A percentile compares a stretch with the other conserved stretches of the same genome.
Evolutionary conservation across 37 sponge, comb jelly and placozoan species (phyloP).

Genomic region (Tethya wilhelma): DNA sequence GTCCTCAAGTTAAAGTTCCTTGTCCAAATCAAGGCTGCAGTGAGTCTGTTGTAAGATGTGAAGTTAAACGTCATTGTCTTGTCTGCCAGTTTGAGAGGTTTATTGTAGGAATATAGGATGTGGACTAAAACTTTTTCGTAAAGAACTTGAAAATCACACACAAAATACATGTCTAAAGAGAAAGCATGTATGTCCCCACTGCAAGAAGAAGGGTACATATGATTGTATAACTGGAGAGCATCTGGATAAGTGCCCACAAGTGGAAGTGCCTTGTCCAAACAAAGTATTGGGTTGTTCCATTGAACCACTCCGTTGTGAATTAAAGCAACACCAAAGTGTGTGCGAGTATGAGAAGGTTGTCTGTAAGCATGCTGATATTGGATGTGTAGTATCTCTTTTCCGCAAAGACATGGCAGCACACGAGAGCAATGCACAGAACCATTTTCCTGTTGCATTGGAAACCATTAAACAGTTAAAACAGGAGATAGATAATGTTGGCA

Average conservation of each 20-base stretch:
- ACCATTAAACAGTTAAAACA: not conserved
- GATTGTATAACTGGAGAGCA: slow-evolving; percentile 14
- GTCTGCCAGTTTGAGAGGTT: slow-evolving; percentile 13
- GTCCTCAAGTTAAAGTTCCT: slow-evolving; percentile 5
- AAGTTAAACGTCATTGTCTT: slow-evolving; percentile 2
- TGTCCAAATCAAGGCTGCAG: slow-evolving; percentile 28
- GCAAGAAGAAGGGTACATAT: slow-evolving; percentile 17
- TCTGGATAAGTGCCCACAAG: slow-evolving; percentile 12
- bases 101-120: slow-evolving; percentile 20
- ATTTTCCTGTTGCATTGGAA: slow-evolving; percentile 15
- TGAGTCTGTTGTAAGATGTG: not conserved
- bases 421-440: slow-evolving; percentile 3
- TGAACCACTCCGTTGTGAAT: not conserved
- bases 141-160: slow-evolving; percentile 27
- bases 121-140: not conserved
- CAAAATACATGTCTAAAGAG: slow-evolving; percentile 12
- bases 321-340: not conserved
- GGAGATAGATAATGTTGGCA: not conserved
- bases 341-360: slow-evolving; percentile 19
- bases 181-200: slow-evolving; percentile 44
- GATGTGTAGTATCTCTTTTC: slow-evolving; percentile 2
- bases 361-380: slow-evolving; percentile 22
- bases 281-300: not conserved
- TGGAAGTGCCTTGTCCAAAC: slow-evolving; percentile 27
- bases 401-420: slow-evolving; percentile 18